A percentile compares a stretch with the other conserved stretches of the same genome.
phyloP scores from a whole-genome alignment of 2,797 vertebrate species.

The Hylomyscus alleni region DNA sequence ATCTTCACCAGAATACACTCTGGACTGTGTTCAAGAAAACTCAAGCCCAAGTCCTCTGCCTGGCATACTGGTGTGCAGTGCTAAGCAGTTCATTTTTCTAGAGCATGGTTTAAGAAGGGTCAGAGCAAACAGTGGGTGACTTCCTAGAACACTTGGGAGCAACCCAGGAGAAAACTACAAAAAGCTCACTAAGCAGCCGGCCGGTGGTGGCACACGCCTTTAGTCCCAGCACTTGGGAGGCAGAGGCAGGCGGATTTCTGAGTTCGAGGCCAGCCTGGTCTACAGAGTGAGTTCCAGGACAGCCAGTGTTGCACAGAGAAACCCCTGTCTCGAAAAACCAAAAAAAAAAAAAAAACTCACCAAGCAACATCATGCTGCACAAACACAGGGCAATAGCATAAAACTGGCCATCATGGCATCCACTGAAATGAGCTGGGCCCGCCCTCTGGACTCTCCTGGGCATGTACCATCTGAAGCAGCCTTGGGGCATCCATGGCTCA shows the following conservation, averaged over 20 bases:
- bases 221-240: no score
- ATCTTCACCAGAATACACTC: not conserved
- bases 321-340: no score
- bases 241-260: no score
- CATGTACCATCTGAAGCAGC: not conserved
- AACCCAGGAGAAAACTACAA: not conserved
- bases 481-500: not conserved
- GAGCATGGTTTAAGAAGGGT: conserved; percentile 6
- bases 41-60: not conserved
- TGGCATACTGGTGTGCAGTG: not conserved
- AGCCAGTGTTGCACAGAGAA: no score
- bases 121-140: not conserved
- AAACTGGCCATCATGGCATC: not conserved
- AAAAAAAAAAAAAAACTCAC: not conserved
- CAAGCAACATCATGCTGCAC: not conserved
- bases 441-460: not conserved
- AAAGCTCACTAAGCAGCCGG: not conserved
- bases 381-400: not conserved
- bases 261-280: no score
- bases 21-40: conserved; percentile 20
- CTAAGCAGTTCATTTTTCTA: not conserved
- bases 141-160: not conserved
- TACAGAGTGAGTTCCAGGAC: no score
- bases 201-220: no score
- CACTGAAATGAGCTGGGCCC: not conserved